phyloP scores from a whole-genome alignment of 2,113 vertebrate species.

The Ahaetulla prasina region DNA sequence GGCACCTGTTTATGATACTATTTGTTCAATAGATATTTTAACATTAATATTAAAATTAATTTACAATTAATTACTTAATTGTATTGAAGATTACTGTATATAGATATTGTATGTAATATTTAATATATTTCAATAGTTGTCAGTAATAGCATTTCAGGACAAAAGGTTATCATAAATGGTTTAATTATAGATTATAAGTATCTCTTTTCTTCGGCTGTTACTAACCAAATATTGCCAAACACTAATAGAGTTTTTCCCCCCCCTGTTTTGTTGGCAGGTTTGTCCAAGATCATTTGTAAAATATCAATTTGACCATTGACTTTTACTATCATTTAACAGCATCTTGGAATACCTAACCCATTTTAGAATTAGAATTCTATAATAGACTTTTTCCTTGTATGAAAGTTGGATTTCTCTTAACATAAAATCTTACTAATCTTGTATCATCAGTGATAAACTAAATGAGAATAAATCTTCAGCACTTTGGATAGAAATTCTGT shows the following conservation, averaged over 20 bases:
- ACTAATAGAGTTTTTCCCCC: background rate
- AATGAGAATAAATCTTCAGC: background rate
- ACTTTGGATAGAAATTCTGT: background rate
- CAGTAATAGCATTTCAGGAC: background rate
- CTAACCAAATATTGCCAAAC: background rate
- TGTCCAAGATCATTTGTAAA: background rate
- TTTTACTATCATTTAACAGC: background rate
- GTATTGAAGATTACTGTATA: background rate
- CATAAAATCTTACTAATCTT: background rate
- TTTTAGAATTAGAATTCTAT: background rate
- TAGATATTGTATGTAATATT: background rate
- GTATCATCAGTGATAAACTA: background rate
- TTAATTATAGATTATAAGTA: background rate
- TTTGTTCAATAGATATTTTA: background rate
- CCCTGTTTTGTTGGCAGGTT: background rate
- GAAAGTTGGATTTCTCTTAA: background rate
- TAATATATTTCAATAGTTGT: background rate
- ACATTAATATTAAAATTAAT: background rate
- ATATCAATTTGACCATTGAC: background rate
- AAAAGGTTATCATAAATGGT: background rate
- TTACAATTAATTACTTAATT: background rate
- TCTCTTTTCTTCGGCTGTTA: background rate
- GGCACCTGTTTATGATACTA: background rate
- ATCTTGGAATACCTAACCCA: background rate
- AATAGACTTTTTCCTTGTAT: background rate